A percentile compares a stretch with the other conserved stretches of the same genome.
phyloP scores from a whole-genome alignment of 2,113 vertebrate genomes.

The Stercorarius parasiticus region DNA sequence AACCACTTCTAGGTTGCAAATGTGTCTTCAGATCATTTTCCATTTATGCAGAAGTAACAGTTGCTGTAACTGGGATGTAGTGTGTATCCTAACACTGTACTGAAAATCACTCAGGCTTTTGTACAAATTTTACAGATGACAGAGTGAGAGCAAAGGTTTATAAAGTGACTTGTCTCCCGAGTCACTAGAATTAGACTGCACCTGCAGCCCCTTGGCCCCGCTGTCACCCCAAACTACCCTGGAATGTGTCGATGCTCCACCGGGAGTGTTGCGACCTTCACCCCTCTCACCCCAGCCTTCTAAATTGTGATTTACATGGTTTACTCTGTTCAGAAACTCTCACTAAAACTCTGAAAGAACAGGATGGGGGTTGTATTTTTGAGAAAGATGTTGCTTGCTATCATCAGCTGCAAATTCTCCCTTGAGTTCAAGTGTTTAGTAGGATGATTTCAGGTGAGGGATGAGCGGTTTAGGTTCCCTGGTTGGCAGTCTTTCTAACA shows the following conservation, averaged over 20 bases:
- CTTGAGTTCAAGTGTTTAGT: neutral
- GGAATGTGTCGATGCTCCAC: neutral
- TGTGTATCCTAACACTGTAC: neutral
- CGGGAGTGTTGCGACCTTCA: neutral
- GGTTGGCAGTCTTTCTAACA: neutral
- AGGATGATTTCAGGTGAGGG: neutral
- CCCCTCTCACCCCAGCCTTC: neutral
- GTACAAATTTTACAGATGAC: neutral
- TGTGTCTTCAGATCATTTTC: neutral
- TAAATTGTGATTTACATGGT: neutral
- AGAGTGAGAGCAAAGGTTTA: conserved; percentile 4
- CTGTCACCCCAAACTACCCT: neutral
- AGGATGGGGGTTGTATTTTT: neutral
- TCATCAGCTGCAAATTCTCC: neutral
- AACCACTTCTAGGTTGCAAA: neutral
- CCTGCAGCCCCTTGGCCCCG: conserved; percentile 14
- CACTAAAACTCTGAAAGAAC: accelerated
- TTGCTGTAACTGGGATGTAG: neutral
- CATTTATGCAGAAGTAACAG: neutral
- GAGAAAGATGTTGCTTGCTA: neutral
- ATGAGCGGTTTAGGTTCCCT: neutral
- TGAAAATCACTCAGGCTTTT: neutral
- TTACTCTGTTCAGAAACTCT: neutral
- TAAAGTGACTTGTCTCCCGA: neutral
- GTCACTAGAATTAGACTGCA: neutral